A percentile compares a stretch with the other conserved stretches of the same genome.
These are phyloP conservation scores for Ceratosolen fusciceps DNA, from an alignment of 1,140 invertebrate species.

Conservation along the genomic window DNA sequence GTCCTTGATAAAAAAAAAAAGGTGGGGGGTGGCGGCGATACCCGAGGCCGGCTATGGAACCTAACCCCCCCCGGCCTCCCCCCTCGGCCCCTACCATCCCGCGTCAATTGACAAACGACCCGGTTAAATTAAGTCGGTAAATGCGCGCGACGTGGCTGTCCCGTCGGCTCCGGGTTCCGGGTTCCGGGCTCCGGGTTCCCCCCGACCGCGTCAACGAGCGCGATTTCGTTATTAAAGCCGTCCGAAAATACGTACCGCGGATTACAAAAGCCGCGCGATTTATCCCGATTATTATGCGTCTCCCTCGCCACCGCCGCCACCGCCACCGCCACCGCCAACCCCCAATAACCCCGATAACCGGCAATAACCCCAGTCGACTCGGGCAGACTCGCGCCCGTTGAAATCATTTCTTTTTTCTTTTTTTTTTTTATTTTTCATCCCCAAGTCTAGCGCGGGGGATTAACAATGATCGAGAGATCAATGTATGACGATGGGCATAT, in stretches of 20 bases:
- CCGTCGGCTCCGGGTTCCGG: too few species aligned
- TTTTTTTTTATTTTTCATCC: too few species aligned
- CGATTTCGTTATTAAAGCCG: slow-evolving; percentile 31
- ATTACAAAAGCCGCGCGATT: slow-evolving; percentile 12
- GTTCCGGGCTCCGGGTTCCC: not conserved
- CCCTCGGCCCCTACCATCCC: too few species aligned
- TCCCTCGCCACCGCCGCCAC: not conserved
- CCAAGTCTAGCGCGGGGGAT: too few species aligned
- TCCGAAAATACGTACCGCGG: not conserved
- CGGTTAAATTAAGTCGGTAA: slow-evolving; percentile 38
- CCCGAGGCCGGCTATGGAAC: slow-evolving; percentile 12
- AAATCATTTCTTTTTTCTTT: too few species aligned
- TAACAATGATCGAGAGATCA: too few species aligned
- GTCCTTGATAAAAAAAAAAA: slow-evolving; percentile 25
- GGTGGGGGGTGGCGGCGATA: slow-evolving; percentile 17
- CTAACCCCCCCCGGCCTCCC: too few species aligned
- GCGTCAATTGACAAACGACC: slow-evolving; percentile 44
- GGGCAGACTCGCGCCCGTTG: too few species aligned
- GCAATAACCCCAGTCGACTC: too few species aligned
- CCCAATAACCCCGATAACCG: too few species aligned
- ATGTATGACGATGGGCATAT: too few species aligned
- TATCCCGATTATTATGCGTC: slow-evolving; percentile 14
- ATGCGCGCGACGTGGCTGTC: not conserved
- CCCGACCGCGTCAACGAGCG: not conserved
- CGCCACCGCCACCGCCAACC: not conserved